phyloP scores from a whole-genome alignment of 2,797 vertebrate genomes.

The Rhinichthys osculus region DNA sequence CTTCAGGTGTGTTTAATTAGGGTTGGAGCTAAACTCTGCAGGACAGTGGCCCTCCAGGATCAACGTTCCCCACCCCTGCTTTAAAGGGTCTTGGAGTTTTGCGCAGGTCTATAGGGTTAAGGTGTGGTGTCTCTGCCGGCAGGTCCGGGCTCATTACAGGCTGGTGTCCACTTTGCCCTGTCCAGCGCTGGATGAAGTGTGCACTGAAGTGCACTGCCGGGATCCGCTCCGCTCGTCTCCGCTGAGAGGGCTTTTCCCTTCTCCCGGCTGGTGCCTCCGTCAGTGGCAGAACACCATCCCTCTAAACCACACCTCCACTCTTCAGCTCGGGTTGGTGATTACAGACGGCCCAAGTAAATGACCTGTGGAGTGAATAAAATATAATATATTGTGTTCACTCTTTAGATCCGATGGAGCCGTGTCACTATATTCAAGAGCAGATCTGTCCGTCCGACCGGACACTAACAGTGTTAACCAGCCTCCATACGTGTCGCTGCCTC shows the following conservation, averaged over 20 bases:
- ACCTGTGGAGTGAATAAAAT: not conserved
- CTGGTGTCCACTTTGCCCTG: slow-evolving; percentile 66
- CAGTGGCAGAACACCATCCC: slow-evolving; percentile 75
- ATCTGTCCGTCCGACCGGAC: slow-evolving; percentile 63
- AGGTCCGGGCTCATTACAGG: slow-evolving; percentile 75
- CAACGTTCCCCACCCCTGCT: no score
- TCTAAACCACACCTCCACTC: slow-evolving; percentile 54
- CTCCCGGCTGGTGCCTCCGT: slow-evolving; percentile 73
- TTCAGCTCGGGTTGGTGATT: slow-evolving; percentile 61
- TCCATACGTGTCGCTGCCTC: slow-evolving; percentile 69
- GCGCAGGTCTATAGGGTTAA: no score
- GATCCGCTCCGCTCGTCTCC: slow-evolving; percentile 57
- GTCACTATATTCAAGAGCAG: slow-evolving; percentile 65
- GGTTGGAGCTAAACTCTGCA: no score
- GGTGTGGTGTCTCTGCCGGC: not conserved
- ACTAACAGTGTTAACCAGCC: slow-evolving; percentile 73
- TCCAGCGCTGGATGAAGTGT: slow-evolving; percentile 60
- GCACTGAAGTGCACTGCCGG: slow-evolving; percentile 62
- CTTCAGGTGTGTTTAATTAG: no score
- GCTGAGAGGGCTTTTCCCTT: slow-evolving; percentile 64
- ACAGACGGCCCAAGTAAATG: slow-evolving; percentile 56
- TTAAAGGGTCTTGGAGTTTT: no score
- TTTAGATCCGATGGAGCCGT: slow-evolving; percentile 59
- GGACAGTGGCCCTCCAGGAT: no score
- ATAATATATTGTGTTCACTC: not conserved